Evolutionary conservation across 2,888 invertebrate species (phyloP), one percentile per base, ranked within the genome.

Genomic region (Euplexia lucipara): DNA sequence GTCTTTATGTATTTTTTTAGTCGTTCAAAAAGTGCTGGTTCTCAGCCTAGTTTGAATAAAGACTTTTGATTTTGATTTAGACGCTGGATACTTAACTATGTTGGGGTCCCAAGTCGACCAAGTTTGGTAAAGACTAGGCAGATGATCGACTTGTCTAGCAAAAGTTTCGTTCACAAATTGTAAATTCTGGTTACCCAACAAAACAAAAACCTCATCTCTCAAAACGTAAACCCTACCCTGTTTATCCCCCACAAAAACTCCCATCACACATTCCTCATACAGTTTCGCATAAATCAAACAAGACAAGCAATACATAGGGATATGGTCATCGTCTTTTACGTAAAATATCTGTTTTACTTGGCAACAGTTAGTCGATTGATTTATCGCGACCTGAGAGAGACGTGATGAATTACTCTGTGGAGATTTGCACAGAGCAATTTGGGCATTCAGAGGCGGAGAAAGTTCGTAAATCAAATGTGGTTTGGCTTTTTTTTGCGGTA

Each of bases 351-450:
- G 90, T 86, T 87, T 81, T 82, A 88, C 83, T 86, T 84, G 83
- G 86, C 86, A 86, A 88, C 89, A 90, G 89, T 90, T 89, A 86
- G 84, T 44, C 85, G 91, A 92, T 92, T 93, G 94, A 93, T 93
- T 92, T 93, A 94, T 92, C 69, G 86, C 75, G 81, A 84, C 75
- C 88, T 82, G 85, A 83, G 86, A 79, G 79, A 77, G 83, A 83
- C 77, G 88, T 92, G 94, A 93, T 92, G 87, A 90, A 93, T 88
- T 87, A 84, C 90, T 86, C 91, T 89, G 85, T 88, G 84, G 93
- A 92, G 93, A 91, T 89, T 90, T 86, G 85, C 66, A 80, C 78
- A 91, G 91, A 84, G 84, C 84, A 89, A 78, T 75, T 57, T 54
- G 49, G 48, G 44, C 56, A 68, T 26, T n/a, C 76, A 87, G 83